These are phyloP conservation scores for Eupleurogrammus muticus DNA, from an alignment of 2,797 vertebrate species.

Conservation along the genomic window DNA sequence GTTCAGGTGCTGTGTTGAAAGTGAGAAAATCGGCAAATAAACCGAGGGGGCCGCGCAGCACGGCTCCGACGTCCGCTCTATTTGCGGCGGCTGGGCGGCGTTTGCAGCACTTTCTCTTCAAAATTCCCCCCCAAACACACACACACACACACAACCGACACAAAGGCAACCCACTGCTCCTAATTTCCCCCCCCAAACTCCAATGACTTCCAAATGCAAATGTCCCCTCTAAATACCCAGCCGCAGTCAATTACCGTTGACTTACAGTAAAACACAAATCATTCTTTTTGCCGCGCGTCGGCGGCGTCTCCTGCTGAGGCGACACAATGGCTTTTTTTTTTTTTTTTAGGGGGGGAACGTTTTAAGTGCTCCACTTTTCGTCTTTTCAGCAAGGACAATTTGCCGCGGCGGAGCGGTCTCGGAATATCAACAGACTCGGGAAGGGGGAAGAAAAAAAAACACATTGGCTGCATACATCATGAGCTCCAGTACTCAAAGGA, in stretches of 20 bases:
- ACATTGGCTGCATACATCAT: conserved; percentile 66
- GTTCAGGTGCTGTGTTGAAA: no score
- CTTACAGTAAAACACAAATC: conserved; percentile 74
- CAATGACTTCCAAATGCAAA: conserved; percentile 52
- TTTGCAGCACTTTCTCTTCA: background rate
- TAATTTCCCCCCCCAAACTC: conserved; percentile 55
- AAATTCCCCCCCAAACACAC: no score
- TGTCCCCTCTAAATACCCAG: conserved; percentile 63
- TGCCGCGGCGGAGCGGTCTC: conserved; percentile 46
- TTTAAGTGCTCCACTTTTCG: conserved; percentile 68
- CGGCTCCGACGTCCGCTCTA: no score
- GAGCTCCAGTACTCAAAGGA: conserved; percentile 41
- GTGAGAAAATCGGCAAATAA: no score
- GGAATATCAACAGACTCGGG: conserved; percentile 66
- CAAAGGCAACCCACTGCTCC: conserved; percentile 51
- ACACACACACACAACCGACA: conserved; percentile 25
- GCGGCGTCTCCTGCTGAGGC: conserved; percentile 60
- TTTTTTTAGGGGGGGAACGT: conserved; percentile 41
- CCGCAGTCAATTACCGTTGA: conserved; percentile 74
- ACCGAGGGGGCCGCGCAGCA: no score
- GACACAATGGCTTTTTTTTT: conserved; percentile 54
- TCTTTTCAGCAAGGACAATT: conserved; percentile 67
- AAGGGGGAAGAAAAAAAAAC: conserved; percentile 25
- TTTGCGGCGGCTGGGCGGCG: no score
- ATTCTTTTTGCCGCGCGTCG: conserved; percentile 51